Base-by-base conservation (phyloP, 2,888 invertebrate genomes). In the Sphinx pinastri region DNA sequence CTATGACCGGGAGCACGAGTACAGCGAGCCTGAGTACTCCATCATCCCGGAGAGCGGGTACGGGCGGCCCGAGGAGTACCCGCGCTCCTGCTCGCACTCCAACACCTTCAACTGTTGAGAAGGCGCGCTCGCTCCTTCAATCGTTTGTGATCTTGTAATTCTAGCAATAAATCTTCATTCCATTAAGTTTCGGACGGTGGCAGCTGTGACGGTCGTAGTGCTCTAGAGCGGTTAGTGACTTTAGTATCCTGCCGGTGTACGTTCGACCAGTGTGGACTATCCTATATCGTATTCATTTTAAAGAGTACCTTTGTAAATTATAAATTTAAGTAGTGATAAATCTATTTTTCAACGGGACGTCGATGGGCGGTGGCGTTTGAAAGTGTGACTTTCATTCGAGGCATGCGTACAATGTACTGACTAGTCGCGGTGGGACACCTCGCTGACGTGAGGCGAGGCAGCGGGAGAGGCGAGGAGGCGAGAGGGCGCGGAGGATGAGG, bases 81-180 rank as follows among this genome's bases (percentile, higher is more conserved):
- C 90, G 77, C 92, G 92, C 76, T 81, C 90, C 75, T 94, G 94
- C 83, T 80, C 87, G 69, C 94, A 93, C 86, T 90, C 93, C 79
- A 93, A 93, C 86, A 94, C 94, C 72, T 94, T 94, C 87, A 93
- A 94, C 89, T 94, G 94, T 90, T 94, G 93, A 94, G 91, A 76
- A 85, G 72, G 72, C 73, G 77, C 73, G 68, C 76, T 73, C 67
- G 87, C 88, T 86, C 81, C 87, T 81, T 86, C 83, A 84, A 88
- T 86, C 84, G 78, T 90, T 92, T 92, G 94, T 94, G 94, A 94
- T 94, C 92, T 94, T 94, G 92, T 88, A 93, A 94, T 92, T 88
- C 88, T 94, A 94, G 94, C 94, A 94, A 94, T 94, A 94, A 94
- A 90, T 88, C 92, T 94, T 93, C 94, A 93, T 94, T 94, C 94